A percentile compares a stretch with the other conserved stretches of the same genome.
Evolutionary conservation across 2,888 invertebrate species (phyloP).

Genomic region (Saturnia japonica): DNA sequence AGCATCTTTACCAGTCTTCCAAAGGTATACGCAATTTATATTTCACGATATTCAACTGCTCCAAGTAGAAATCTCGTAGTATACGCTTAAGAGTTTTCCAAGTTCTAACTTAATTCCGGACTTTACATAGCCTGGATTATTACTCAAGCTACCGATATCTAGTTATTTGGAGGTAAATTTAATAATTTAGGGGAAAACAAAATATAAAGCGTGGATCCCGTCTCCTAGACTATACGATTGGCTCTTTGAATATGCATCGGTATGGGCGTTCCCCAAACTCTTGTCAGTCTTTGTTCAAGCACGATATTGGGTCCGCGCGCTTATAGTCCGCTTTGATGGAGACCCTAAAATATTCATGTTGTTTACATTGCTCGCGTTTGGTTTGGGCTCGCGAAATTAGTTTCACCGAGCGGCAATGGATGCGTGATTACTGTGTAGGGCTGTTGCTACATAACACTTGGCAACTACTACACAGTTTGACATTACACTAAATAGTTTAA

Average conservation of each 20-base stretch:
- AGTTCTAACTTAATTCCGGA: neutral
- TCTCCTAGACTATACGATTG: conserved; percentile 44
- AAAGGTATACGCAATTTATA: too few species aligned
- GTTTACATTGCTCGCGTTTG: conserved; percentile 40
- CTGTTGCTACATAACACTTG: neutral
- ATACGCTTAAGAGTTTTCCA: neutral
- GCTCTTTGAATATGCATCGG: conserved; percentile 75
- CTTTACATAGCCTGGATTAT: neutral
- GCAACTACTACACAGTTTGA: neutral
- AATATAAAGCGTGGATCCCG: neutral
- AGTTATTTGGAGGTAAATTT: neutral
- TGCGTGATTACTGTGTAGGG: conserved; percentile 18
- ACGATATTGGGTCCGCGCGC: conserved; percentile 74
- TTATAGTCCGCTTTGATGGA: conserved; percentile 67
- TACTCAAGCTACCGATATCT: neutral
- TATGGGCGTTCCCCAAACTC: conserved; percentile 75
- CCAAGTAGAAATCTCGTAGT: too few species aligned
- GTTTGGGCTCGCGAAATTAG: conserved; percentile 33
- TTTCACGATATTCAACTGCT: too few species aligned
- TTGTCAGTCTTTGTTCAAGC: conserved; percentile 78
- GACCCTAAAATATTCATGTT: conserved; percentile 56
- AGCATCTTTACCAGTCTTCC: too few species aligned
- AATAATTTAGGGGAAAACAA: neutral
- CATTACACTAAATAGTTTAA: neutral
- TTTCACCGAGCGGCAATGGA: conserved; percentile 23